Base-by-base conservation (phyloP, 1,140 invertebrate species). In the Nasonia giraulti region DNA sequence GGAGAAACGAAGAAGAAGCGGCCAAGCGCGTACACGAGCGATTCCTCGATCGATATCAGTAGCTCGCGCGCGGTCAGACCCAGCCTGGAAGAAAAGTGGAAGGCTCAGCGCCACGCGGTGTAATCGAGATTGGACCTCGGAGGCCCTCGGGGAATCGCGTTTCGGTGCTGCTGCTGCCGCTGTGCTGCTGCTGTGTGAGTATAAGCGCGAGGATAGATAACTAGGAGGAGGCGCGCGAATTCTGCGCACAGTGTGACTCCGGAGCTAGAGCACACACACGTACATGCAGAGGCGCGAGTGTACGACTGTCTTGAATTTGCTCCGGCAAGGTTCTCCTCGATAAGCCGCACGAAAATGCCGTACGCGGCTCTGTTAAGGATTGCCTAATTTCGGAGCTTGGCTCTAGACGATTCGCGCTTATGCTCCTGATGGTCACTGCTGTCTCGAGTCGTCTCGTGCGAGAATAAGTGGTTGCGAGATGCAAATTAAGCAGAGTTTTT, bases 21-120 rank as follows among this genome's bases (percentile, higher is more conserved):
- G n/a, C n/a, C 68, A 8, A 37, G 68, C 40, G 44, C 80, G 55
- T 82, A 75, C 73, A 75, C 47, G 73, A 83, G 37, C 55, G 81
- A 83, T 83, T 83, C 37, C 75, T 69, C 75, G 82, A 78, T 83
- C 82, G 66, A 83, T 83, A 83, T 83, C 82, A 71, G 62, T 23
- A 62, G 44, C 55, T 14, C 23, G 23, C 20, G 55, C 81, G 2
- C 40, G 74, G 73, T 66, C 50, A 31, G 74, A 55, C n/a, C 73
- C 33, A 12, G 27, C 80, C 27, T 20, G 71, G 4, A 33, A 62
- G 40, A 62, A 74, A 82, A 82, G 47, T 75, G 50, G 50, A 74
- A 5, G 73, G 10, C 37, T 1, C 44, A 73, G 69, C 40, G 76
- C 68, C 68, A 73, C 83, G 47, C 66, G 40, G n/a, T 79, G 76